Evolutionary conservation across 2,888 invertebrate genomes (phyloP).

Genomic region (Andricus quercusramuli): DNA sequence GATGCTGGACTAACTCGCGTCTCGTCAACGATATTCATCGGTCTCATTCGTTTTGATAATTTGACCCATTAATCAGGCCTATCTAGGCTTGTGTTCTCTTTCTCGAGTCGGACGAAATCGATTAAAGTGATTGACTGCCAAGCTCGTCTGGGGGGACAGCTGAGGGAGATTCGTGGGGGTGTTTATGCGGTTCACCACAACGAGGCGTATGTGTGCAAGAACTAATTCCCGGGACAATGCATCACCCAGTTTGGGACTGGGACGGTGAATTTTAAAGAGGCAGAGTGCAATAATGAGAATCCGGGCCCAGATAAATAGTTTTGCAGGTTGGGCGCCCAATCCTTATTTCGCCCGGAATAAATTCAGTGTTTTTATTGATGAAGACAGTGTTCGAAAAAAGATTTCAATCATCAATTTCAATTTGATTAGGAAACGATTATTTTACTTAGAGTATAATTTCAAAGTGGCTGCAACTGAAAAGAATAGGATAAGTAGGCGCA

Average conservation of each 20-base stretch:
- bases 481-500: background rate
- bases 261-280: conserved; percentile 23
- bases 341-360: conserved; percentile 25
- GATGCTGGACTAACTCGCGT: conserved; percentile 13
- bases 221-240: conserved; percentile 40
- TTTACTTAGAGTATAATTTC: background rate
- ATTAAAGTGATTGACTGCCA: conserved; percentile 40
- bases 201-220: conserved; percentile 15
- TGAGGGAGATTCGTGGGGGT: conserved; percentile 13
- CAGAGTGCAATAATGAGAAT: conserved; percentile 35
- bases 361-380: background rate
- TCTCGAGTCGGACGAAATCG: conserved; percentile 34
- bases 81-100: conserved; percentile 40
- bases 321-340: conserved; percentile 8
- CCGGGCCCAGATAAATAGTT: conserved; percentile 10
- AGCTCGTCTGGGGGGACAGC: conserved; percentile 27
- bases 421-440: background rate
- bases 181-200: conserved; percentile 31
- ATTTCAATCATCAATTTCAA: background rate
- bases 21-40: conserved; percentile 40
- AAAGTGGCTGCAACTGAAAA: background rate
- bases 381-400: background rate
- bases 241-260: conserved; percentile 35
- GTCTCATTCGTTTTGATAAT: conserved; percentile 41
- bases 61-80: conserved; percentile 40